Evolutionary conservation across 2,797 vertebrate genomes (phyloP), one percentile per base, ranked within the genome.

Genomic region (Philypnodon macrostomus): DNA sequence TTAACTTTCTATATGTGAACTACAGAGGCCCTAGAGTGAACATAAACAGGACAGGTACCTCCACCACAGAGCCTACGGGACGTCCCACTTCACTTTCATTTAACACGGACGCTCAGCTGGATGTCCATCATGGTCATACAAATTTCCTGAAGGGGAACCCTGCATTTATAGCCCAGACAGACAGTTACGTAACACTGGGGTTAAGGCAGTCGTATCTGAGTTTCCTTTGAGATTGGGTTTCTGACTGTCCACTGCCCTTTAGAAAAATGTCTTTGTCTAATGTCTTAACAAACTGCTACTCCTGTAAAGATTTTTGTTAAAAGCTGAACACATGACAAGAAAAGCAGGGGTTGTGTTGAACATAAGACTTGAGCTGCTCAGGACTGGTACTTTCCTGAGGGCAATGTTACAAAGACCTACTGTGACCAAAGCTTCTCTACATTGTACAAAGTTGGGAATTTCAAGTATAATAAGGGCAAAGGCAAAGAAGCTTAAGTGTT

Each of bases 51-150:
- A 11, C 36, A 33, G 18, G 29, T 9, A 16, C 35, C 19, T 40
- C 16, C 2, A 13, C 30, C 21, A 37, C 13, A 1, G 38, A 26
- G 48, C 15, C 39, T 7, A 18, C 14, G 1, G 8, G 1, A 7
- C 4, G 52, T 36, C 61, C 17, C 39, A 2, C 21, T 36, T 32
- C 7, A 40, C 48, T 55, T 47, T 12, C 21, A 48, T 47, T 49
- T 38, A 29, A 53, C 50, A 57, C 19, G 37, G 34, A 44, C n/a
- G 41, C 47, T 11, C 58, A 49, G 59, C 32, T 34, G 33, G 17
- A 35, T 0, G 39, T 67, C 42, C 13, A 50, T 47, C 59, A 56
- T 56, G 36, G 53, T 59, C 42, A 47, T n/a, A 47, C 54, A 57
- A 10, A 55, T 51, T 45, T 63, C 40, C 64, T 53, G 30, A 6